Evolutionary conservation across 1,140 invertebrate species (phyloP).

Genomic region (Drosophila mojavensis): DNA sequence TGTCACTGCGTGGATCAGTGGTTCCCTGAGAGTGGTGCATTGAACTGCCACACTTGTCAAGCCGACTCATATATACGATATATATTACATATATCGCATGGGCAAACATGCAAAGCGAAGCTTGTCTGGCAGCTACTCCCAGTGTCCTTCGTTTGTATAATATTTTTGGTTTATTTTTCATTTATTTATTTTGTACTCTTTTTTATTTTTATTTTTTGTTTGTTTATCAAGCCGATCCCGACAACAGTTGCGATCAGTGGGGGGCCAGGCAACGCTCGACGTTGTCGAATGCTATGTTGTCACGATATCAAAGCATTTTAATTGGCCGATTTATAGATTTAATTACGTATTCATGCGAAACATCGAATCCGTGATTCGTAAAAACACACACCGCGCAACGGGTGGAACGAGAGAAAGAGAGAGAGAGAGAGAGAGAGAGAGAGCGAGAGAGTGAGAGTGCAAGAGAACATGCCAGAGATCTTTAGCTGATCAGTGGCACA

Average conservation of each 20-base stretch:
- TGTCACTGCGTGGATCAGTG: conserved; percentile 41
- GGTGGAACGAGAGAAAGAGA: conserved; percentile 11
- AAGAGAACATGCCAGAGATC: conserved; percentile 49
- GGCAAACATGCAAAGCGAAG: conserved; percentile 4
- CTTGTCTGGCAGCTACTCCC: background rate
- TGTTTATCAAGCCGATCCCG: conserved; percentile 44
- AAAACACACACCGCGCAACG: conserved; percentile 81
- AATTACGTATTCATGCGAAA: conserved; percentile 84
- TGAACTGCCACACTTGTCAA: conserved; percentile 63
- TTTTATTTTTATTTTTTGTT: too few species aligned
- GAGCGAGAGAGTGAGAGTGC: conserved; percentile 20
- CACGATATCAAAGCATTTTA: conserved; percentile 84
- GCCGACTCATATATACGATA: background rate
- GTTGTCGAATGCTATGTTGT: conserved; percentile 84
- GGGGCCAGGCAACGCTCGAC: conserved; percentile 42
- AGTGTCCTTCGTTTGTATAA: conserved; percentile 43
- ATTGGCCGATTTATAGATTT: conserved; percentile 84
- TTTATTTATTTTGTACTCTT: too few species aligned
- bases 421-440: conserved; percentile 19
- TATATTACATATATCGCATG: background rate
- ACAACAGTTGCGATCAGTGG: conserved; percentile 15
- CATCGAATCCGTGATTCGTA: conserved; percentile 84
- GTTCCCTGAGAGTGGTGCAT: background rate
- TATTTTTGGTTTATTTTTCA: conserved; percentile 70
- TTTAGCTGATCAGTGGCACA: conserved; percentile 56